Percentiles rank a stretch among this genome's conserved stretches.
Evolutionary conservation across 92 coral and sea anemone species (phyloP).

Genomic region (Bergia sp.): DNA sequence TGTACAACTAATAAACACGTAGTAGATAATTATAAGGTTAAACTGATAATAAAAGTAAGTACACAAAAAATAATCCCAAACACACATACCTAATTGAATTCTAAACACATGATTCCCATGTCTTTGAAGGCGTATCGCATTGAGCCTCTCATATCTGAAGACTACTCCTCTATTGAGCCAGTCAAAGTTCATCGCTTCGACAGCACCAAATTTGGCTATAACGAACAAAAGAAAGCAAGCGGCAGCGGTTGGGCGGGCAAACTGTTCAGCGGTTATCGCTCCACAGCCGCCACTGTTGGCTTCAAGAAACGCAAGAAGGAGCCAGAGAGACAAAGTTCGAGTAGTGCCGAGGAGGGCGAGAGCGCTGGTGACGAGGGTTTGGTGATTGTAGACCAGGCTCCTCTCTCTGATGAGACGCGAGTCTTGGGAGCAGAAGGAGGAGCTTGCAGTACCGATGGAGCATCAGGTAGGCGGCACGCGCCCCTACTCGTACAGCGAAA

Average conservation of each 20-base stretch:
- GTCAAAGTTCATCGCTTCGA: constrained; percentile 86
- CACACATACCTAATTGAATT: too few species aligned
- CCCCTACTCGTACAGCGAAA: not conserved
- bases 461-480: not conserved
- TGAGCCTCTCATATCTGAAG: constrained; percentile 93
- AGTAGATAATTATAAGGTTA: too few species aligned
- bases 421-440: constrained; percentile 31
- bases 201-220: constrained; percentile 66
- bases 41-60: too few species aligned
- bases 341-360: constrained; percentile 40
- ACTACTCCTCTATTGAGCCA: constrained; percentile 82
- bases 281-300: constrained; percentile 35
- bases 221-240: constrained; percentile 63
- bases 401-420: constrained; percentile 21
- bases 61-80: too few species aligned
- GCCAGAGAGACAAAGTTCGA: constrained; percentile 44
- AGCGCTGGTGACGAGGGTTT: constrained; percentile 28
- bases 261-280: constrained; percentile 40
- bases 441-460: not conserved
- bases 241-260: constrained; percentile 56
- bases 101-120: not conserved
- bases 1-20: too few species aligned
- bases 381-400: constrained; percentile 42
- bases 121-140: constrained; percentile 87
- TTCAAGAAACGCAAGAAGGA: constrained; percentile 29